These are phyloP conservation scores for Tyrannus savana DNA, from an alignment of 2,113 vertebrate genomes.

Conservation along the genomic window DNA sequence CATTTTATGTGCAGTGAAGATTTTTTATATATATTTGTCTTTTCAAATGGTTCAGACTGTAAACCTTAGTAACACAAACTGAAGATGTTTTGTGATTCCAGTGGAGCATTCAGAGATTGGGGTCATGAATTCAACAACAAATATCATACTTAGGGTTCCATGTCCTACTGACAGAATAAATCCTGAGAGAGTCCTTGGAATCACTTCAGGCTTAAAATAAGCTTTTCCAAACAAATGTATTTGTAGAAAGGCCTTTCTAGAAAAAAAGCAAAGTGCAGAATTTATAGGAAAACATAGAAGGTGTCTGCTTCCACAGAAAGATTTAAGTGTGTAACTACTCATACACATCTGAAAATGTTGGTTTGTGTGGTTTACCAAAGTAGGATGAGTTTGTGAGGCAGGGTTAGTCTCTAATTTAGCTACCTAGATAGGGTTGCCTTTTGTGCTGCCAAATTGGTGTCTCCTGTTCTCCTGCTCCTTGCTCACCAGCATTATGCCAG, in stretches of 20 bases:
- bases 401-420: not conserved
- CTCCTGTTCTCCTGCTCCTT: not conserved
- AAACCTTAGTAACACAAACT: not conserved
- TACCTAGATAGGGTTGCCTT: not conserved
- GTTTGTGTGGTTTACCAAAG: not conserved
- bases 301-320: not conserved
- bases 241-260: not conserved
- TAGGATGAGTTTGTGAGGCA: not conserved
- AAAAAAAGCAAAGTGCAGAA: not conserved
- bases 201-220: not conserved
- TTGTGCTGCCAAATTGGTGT: not conserved
- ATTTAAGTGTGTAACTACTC: not conserved
- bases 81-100: not conserved
- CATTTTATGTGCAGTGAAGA: not conserved
- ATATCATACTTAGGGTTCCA: not conserved
- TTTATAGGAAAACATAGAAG: not conserved
- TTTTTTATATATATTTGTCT: not conserved
- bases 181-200: not conserved
- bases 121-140: not conserved
- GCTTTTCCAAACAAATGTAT: not conserved
- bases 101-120: not conserved
- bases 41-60: not conserved
- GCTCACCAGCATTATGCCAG: accelerated
- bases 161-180: not conserved
- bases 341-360: not conserved